Evolutionary conservation across 2,888 invertebrate species (phyloP).

Genomic region (Brenthis ino): DNA sequence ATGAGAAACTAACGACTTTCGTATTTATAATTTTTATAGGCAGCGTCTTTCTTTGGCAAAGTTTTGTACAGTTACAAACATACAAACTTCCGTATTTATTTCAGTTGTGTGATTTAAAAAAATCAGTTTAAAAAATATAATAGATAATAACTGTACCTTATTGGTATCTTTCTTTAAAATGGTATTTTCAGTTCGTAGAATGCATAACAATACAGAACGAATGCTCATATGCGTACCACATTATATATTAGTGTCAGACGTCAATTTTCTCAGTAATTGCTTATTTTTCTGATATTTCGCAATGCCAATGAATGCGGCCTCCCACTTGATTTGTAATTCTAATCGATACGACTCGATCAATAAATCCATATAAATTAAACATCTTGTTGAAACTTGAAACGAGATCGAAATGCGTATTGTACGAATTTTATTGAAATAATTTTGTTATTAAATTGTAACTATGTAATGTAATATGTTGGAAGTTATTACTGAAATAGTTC

Average conservation of each 20-base stretch:
- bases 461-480: too few species aligned
- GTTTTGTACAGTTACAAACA: too few species aligned
- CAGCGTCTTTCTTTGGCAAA: too few species aligned
- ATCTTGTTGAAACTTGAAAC: conserved; percentile 23
- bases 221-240: conserved; percentile 5
- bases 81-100: too few species aligned
- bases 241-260: conserved; percentile 7
- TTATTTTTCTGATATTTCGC: conserved; percentile 17
- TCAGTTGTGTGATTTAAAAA: too few species aligned
- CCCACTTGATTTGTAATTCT: conserved; percentile 36
- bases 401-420: not conserved
- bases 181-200: conserved; percentile 7
- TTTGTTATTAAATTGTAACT: not conserved
- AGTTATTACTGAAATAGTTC: too few species aligned
- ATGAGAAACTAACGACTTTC: too few species aligned
- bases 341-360: conserved; percentile 35
- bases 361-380: conserved; percentile 36
- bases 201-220: not conserved
- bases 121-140: too few species aligned
- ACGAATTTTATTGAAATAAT: not conserved
- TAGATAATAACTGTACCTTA: not conserved
- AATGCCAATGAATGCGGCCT: conserved; percentile 23
- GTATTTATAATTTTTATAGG: too few species aligned
- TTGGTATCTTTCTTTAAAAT: conserved; percentile 8
- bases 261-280: conserved; percentile 19